Percentiles rank a stretch among this genome's conserved stretches.
phyloP scores from a whole-genome alignment of 2,113 vertebrate species.

The Arvicanthis niloticus region DNA sequence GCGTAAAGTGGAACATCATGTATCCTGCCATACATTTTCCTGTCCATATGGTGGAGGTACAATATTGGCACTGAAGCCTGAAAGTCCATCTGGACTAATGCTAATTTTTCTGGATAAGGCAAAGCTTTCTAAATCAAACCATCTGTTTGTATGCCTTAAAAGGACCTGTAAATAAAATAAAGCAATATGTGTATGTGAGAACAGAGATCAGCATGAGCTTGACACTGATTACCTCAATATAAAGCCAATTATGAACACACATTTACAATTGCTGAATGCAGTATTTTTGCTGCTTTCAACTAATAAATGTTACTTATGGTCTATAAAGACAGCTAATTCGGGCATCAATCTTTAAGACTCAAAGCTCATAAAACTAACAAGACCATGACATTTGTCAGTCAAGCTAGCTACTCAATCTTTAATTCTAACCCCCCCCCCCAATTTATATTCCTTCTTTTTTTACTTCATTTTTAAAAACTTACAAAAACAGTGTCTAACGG shows the following conservation, averaged over 20 bases:
- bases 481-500: neutral
- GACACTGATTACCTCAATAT: constrained; percentile 52
- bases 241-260: constrained; percentile 1
- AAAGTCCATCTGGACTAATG: constrained; percentile 85
- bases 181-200: constrained; percentile 68
- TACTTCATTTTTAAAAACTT: neutral
- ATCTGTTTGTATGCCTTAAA: constrained; percentile 82
- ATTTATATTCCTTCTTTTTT: neutral
- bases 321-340: constrained; percentile 31
- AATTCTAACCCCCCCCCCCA: no score
- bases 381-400: neutral
- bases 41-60: constrained; percentile 86
- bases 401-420: neutral
- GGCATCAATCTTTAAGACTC: constrained; percentile 16
- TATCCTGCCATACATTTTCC: constrained; percentile 82
- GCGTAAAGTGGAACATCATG: constrained; percentile 80
- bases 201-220: constrained; percentile 55
- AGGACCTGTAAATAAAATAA: constrained; percentile 78
- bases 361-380: constrained; percentile 23
- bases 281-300: constrained; percentile 40
- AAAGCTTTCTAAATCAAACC: constrained; percentile 85
- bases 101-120: constrained; percentile 82
- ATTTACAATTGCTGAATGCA: constrained; percentile 19
- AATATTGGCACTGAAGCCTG: constrained; percentile 83
- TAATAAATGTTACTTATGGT: neutral